Evolutionary conservation across 2,113 vertebrate species (phyloP).

Genomic region (Chitala chitala): DNA sequence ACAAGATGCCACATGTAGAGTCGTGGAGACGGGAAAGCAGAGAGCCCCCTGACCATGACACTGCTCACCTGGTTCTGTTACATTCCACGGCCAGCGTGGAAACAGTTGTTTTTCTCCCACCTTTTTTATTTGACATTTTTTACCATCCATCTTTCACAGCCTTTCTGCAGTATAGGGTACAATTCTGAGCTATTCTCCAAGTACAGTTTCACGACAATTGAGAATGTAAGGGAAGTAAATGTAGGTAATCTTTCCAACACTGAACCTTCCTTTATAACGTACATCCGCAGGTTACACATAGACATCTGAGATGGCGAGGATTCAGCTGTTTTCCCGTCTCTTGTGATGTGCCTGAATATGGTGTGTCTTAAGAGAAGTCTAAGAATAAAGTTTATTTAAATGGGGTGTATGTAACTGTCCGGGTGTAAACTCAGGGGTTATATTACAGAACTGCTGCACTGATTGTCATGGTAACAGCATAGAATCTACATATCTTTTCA

Average conservation of each 20-base stretch:
- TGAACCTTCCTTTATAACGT: not conserved
- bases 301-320: not conserved
- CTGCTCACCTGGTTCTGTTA: too few relatives aligned
- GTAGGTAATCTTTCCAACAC: too few relatives aligned
- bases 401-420: not conserved
- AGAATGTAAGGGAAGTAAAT: too few relatives aligned
- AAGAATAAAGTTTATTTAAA: not conserved
- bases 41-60: too few relatives aligned
- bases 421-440: not conserved
- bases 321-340: not conserved
- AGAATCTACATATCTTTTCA: not conserved
- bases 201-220: too few relatives aligned
- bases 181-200: too few relatives aligned
- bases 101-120: not conserved
- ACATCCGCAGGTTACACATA: not conserved
- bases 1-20: conserved; percentile 26
- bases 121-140: conserved; percentile 1
- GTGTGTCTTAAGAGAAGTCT: not conserved
- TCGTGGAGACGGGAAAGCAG: too few relatives aligned
- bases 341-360: not conserved
- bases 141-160: too few relatives aligned
- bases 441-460: not conserved
- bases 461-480: not conserved
- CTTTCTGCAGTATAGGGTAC: too few relatives aligned
- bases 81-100: not conserved